These are phyloP conservation scores for Oscheius sp. DNA, from an alignment of 2,888 invertebrate species.

Conservation along the genomic window DNA sequence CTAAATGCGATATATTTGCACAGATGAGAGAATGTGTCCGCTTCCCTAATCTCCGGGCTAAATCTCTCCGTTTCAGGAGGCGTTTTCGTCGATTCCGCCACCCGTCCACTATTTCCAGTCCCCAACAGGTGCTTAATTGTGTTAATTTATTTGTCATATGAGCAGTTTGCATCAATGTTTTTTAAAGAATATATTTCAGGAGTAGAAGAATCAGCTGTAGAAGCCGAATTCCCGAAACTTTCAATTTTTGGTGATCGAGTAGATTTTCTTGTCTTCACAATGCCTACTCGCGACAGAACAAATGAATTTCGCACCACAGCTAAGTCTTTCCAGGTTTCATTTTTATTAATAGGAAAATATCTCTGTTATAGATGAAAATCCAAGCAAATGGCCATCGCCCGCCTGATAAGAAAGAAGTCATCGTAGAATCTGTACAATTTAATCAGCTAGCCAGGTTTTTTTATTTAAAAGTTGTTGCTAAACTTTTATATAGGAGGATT, in stretches of 20 bases:
- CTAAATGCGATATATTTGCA: constrained; percentile 8
- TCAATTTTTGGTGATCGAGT: constrained; percentile 51
- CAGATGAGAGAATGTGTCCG: constrained; percentile 29
- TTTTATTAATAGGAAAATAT: background rate
- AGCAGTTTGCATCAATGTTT: background rate
- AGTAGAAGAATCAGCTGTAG: constrained; percentile 19
- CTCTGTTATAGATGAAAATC: constrained; percentile 66
- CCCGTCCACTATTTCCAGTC: constrained; percentile 14
- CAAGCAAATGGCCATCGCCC: constrained; percentile 49
- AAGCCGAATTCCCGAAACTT: constrained; percentile 42
- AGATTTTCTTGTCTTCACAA: constrained; percentile 56
- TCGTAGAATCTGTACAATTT: constrained; percentile 69
- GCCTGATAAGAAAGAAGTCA: constrained; percentile 54
- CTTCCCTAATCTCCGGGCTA: constrained; percentile 26
- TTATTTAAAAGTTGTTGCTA: background rate
- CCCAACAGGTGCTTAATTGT: constrained; percentile 7
- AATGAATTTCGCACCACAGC: constrained; percentile 69
- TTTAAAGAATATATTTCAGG: background rate
- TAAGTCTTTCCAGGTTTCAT: constrained; percentile 67
- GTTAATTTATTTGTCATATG: background rate
- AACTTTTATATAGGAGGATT: constrained; percentile 80
- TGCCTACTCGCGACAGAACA: constrained; percentile 72
- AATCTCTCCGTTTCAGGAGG: constrained; percentile 52
- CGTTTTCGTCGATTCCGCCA: constrained; percentile 46
- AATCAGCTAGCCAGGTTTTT: constrained; percentile 69